Base-by-base conservation (phyloP, 2,888 invertebrate genomes). In the Marasmarcha lunaedactyla region DNA sequence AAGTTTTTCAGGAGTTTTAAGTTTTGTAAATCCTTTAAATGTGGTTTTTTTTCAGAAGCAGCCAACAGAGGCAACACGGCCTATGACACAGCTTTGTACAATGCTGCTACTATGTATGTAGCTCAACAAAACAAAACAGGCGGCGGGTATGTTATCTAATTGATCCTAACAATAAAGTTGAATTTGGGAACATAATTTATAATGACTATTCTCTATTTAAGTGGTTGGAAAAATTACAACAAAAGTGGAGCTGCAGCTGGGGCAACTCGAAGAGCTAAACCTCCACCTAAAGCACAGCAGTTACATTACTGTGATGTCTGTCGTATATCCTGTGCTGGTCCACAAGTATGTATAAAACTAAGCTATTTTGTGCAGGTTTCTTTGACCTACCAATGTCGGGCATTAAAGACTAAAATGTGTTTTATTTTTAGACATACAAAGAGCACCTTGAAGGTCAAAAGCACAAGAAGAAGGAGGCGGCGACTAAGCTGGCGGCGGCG, bases 361-460 rank as follows among this genome's bases (percentile, higher is more conserved):
- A n/a, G n/a, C n/a, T n/a, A n/a, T n/a, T n/a, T n/a, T n/a, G n/a
- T n/a, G n/a, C n/a, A n/a, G n/a, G n/a, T n/a, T n/a, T n/a, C n/a
- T n/a, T n/a, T n/a, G n/a, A n/a, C n/a, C n/a, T n/a, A n/a, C n/a
- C n/a, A n/a, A n/a, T n/a, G n/a, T n/a, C n/a, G n/a, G n/a, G n/a
- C n/a, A n/a, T n/a, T n/a, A n/a, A n/a, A n/a, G n/a, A n/a, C n/a
- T n/a, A n/a, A n/a, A n/a, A n/a, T n/a, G n/a, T n/a, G n/a, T n/a
- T n/a, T n/a, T 5, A 20, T 11, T 1, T 1, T 7, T 60, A 78
- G 79, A 81, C 81, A 1, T 81, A 79, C 73, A 81, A 79, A 49
- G 99, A 98, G 72, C 99, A 99, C 85, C 85, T 99, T 63, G 98
- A 98, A 67, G 99, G 99, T 0, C 97, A 98, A 77, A 96, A 97